Evolutionary conservation across 2,888 invertebrate species (phyloP).

Genomic region (Sinelater perroti): DNA sequence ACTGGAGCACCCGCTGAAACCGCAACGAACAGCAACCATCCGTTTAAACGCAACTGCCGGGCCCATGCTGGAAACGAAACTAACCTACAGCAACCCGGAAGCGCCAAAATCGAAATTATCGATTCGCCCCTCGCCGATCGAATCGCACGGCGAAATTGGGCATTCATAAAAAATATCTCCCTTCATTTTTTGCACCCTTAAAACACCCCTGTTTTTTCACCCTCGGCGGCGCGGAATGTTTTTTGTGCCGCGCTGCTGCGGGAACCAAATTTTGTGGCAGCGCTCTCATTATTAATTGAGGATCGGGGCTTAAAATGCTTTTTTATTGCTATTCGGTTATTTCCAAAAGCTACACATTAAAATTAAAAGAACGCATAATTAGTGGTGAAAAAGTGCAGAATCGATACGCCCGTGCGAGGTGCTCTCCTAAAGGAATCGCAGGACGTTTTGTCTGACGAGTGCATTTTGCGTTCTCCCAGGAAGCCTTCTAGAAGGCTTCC

Average conservation of each 20-base stretch:
- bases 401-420: no score
- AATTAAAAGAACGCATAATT: slow-evolving; percentile 2
- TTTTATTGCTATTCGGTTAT: neutral
- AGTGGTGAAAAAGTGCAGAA: neutral
- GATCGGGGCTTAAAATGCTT: neutral
- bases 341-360: no score
- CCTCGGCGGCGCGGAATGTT: slow-evolving; percentile 47
- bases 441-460: slow-evolving; percentile 33
- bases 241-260: slow-evolving; percentile 39
- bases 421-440: no score
- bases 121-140: slow-evolving; percentile 58
- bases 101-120: slow-evolving; percentile 58
- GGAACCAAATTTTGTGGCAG: slow-evolving; percentile 42
- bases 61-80: slow-evolving; percentile 57
- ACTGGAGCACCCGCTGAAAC: no score
- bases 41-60: no score
- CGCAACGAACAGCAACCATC: slow-evolving; percentile 1
- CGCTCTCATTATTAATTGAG: slow-evolving; percentile 16
- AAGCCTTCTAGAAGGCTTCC: slow-evolving; percentile 55
- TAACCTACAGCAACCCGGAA: slow-evolving; percentile 55
- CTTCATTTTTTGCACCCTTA: slow-evolving; percentile 54
- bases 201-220: slow-evolving; percentile 56
- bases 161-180: slow-evolving; percentile 60
- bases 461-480: slow-evolving; percentile 30
- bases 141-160: slow-evolving; percentile 56